These are phyloP conservation scores for Myxocyprinus asiaticus DNA, from an alignment of 2,113 vertebrate species.

Conservation along the genomic window DNA sequence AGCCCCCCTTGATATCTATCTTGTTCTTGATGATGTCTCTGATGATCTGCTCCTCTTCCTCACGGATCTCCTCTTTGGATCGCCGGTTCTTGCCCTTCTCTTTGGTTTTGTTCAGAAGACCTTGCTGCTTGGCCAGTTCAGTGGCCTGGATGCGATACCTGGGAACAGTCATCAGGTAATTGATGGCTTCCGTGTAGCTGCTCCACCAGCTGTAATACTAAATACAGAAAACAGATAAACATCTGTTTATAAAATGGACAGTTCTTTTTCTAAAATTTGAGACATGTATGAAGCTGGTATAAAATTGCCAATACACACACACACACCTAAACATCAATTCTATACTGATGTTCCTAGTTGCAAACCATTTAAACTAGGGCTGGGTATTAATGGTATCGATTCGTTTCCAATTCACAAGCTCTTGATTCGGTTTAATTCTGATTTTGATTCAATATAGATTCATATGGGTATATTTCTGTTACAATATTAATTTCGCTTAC, in stretches of 20 bases:
- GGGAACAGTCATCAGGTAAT: conserved; percentile 90
- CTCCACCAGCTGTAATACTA: conserved; percentile 99
- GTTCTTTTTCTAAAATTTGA: not conserved
- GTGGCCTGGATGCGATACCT: conserved; percentile 95
- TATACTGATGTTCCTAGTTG: too few relatives aligned
- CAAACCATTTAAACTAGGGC: too few relatives aligned
- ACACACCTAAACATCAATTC: not conserved
- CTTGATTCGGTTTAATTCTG: too few relatives aligned
- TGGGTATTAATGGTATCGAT: too few relatives aligned
- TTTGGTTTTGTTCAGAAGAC: conserved; percentile 88
- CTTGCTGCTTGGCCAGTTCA: conserved; percentile 92
- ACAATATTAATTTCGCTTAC: too few relatives aligned
- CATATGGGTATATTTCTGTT: too few relatives aligned
- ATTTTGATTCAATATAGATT: too few relatives aligned
- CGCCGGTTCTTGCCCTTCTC: conserved; percentile 92
- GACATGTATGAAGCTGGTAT: too few relatives aligned
- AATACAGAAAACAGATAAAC: not conserved
- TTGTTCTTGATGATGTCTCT: conserved; percentile 96
- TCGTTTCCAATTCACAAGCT: too few relatives aligned
- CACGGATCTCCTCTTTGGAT: conserved; percentile 92
- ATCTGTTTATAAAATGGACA: not conserved
- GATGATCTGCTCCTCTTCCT: conserved; percentile 95
- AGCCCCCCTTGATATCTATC: conserved; percentile 97
- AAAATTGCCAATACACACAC: too few relatives aligned
- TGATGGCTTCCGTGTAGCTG: conserved; percentile 96